phyloP scores from a whole-genome alignment of 2,797 vertebrate species.

The Scyliorhinus canicula region DNA sequence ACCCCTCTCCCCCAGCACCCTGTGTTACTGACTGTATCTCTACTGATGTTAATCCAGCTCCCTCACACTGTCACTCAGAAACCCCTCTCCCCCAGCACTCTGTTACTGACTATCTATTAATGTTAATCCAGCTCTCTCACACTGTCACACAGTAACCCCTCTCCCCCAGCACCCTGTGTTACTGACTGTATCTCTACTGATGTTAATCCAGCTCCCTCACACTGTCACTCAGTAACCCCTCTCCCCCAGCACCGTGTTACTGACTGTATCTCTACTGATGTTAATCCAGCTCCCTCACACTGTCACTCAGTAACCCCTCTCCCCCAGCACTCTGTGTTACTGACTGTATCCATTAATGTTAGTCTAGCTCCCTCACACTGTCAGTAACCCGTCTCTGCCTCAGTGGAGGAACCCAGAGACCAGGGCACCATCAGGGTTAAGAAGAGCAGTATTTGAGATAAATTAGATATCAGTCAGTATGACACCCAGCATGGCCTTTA shows the following conservation, averaged over 20 bases:
- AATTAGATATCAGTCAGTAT: neutral
- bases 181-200: neutral
- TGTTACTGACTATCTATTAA: neutral
- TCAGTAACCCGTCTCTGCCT: neutral
- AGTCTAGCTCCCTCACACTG: neutral
- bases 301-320: neutral
- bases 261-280: neutral
- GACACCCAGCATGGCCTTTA: neutral
- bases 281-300: neutral
- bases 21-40: neutral
- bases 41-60: neutral
- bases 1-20: neutral
- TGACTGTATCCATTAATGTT: neutral
- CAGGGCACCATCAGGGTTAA: neutral
- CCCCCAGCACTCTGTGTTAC: neutral
- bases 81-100: neutral
- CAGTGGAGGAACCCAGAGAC: neutral
- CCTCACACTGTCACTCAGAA: neutral
- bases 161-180: neutral
- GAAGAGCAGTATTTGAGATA: neutral
- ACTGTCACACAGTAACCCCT: neutral
- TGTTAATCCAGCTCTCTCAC: neutral
- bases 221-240: slow-evolving; percentile 2
- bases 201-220: neutral
- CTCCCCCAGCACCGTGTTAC: neutral